Conservation (phyloP, 2,888 invertebrate genomes). For the Lacanobia oleracea region DNA sequence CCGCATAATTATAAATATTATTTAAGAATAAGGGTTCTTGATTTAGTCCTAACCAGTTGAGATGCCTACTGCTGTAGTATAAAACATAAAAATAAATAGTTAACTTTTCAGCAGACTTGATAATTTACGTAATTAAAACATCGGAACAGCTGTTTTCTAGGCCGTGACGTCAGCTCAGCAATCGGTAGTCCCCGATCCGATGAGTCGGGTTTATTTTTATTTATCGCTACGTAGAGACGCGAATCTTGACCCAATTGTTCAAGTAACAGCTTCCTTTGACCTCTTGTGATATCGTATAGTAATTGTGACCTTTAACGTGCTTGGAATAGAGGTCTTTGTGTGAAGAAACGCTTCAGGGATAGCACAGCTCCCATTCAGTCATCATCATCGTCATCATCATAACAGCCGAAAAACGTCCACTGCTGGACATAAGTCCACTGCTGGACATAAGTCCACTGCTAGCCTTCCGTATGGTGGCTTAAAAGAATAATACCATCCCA, state of each 20-base stretch:
- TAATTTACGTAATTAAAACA: slow-evolving; percentile 18
- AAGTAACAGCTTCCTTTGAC: slow-evolving; percentile 33
- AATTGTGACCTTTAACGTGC: not conserved
- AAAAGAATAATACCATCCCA: too few species aligned
- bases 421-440: too few species aligned
- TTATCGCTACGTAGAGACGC: slow-evolving; percentile 16
- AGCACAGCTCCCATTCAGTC: not conserved
- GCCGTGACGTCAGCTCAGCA: slow-evolving; percentile 22
- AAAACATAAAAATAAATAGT: not conserved
- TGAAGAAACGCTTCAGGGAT: not conserved
- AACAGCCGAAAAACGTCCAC: too few species aligned
- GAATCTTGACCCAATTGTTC: slow-evolving; percentile 44
- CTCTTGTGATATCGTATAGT: slow-evolving; percentile 4
- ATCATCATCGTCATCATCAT: too few species aligned
- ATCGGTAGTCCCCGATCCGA: slow-evolving; percentile 23
- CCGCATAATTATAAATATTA: too few species aligned
- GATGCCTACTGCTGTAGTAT: too few species aligned
- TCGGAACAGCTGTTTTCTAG: slow-evolving; percentile 32
- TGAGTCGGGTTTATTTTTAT: slow-evolving; percentile 32
- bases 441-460: too few species aligned
- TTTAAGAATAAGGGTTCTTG: too few species aligned
- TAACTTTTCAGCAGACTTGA: not conserved
- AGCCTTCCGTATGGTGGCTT: too few species aligned
- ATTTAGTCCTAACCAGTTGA: too few species aligned
- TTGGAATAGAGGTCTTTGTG: not conserved